A percentile compares a stretch with the other conserved stretches of the same genome.
phyloP scores from a whole-genome alignment of 2,113 vertebrate species.

The Apus apus region DNA sequence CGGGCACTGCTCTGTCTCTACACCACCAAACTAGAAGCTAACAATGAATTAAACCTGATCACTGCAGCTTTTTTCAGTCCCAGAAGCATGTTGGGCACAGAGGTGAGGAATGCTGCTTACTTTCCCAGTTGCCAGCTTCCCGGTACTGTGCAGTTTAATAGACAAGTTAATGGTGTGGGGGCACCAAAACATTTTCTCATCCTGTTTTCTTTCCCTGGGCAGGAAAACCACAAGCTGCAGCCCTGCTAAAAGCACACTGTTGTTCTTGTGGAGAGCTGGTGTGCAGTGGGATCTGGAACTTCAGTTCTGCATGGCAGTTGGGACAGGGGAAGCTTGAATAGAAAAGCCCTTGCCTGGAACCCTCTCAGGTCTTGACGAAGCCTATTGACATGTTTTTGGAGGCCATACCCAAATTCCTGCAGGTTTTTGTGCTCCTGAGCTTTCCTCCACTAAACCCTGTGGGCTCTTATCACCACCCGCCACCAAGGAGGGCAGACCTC shows the following conservation, averaged over 20 bases:
- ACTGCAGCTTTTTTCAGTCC: background rate
- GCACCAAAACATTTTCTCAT: background rate
- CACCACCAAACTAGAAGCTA: background rate
- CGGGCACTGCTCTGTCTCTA: fast-evolving
- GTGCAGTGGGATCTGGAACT: background rate
- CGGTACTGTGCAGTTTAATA: background rate
- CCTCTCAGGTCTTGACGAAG: background rate
- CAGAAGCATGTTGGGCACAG: background rate
- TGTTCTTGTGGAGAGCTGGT: background rate
- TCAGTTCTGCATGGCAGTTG: background rate
- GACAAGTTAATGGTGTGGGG: background rate
- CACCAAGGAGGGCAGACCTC: background rate
- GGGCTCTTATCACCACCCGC: background rate
- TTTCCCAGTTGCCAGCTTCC: background rate
- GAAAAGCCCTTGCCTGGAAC: background rate
- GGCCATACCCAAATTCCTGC: background rate
- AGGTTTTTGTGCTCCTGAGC: constrained; percentile 13
- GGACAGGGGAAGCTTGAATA: background rate
- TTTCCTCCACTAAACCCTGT: background rate
- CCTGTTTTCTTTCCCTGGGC: background rate
- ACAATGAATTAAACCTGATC: background rate
- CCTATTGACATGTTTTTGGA: background rate
- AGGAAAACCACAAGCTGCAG: background rate
- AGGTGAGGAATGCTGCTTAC: background rate
- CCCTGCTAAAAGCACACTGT: background rate